Percentiles rank a stretch among this genome's conserved stretches.
phyloP scores from a whole-genome alignment of 2,113 vertebrate species.

The Tachuris rubrigastra region DNA sequence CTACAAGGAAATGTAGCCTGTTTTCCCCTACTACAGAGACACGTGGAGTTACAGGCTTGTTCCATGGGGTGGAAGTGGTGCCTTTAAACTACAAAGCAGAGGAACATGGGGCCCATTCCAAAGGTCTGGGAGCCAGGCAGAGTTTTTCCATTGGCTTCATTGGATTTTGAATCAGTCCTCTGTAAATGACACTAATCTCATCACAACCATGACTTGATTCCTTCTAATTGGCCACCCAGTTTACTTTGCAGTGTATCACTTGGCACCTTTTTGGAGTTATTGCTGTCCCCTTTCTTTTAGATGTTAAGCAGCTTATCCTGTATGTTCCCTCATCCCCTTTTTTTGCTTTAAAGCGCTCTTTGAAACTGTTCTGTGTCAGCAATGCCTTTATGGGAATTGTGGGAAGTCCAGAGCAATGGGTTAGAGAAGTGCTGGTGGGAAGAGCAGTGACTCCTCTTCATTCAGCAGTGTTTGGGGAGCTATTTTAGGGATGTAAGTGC shows the following conservation, averaged over 20 bases:
- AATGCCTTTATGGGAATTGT: not conserved
- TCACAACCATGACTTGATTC: constrained; percentile 13
- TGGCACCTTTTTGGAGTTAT: not conserved
- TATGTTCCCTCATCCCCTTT: not conserved
- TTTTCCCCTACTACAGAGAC: not conserved
- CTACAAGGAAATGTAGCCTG: not conserved
- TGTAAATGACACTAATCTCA: constrained; percentile 52
- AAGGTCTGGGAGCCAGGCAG: not conserved
- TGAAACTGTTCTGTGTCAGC: not conserved
- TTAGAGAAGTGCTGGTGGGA: not conserved
- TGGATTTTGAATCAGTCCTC: not conserved
- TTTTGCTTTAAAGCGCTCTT: not conserved
- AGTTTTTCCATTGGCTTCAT: not conserved
- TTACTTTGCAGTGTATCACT: not conserved
- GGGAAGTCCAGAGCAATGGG: not conserved
- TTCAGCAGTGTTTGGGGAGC: not conserved
- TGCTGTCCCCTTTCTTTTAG: not conserved
- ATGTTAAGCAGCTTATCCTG: constrained; percentile 33
- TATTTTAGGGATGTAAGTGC: not conserved
- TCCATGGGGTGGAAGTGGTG: not conserved
- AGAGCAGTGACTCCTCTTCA: not conserved
- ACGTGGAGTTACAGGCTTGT: not conserved
- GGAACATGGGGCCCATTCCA: not conserved
- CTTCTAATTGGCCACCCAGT: constrained; percentile 56
- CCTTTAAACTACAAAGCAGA: not conserved